Base-by-base conservation (phyloP, 1,140 invertebrate genomes). In the Adoxophyes honmai region DNA sequence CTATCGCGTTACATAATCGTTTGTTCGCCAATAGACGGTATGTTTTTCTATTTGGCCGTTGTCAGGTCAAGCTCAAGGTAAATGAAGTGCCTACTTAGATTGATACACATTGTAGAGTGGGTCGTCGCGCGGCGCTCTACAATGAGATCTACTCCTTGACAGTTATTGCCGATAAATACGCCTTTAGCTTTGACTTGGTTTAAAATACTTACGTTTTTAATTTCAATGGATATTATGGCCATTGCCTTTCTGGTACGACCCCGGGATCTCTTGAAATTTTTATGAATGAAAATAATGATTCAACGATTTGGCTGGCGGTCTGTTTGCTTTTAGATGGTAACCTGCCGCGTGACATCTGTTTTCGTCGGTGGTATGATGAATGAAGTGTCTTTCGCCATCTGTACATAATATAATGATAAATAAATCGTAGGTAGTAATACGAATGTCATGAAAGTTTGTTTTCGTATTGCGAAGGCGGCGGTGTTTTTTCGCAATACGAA, bases 201-300 rank as follows among this genome's bases (percentile, higher is more conserved):
- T n/a, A n/a, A 48, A 48, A 28, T 10, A 10, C 16, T 18, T 9
- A 28, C 18, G 21, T 11, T 6, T 6, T 10, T 13, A 28, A 21
- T 11, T 16, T 28, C 16, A 48, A 6, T 28, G 21, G 2, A 28
- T 21, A 11, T 48, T 28, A 18, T 18, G 15, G 15, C 15, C 14
- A 44, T n/a, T 18, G 15, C 42, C 10, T 21, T 10, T 21, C 18
- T n/a, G 39, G 15, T 8, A 16, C 15, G 15, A 21, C 38, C 15
- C 39, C 21, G 18, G 15, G 51, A 28, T 8, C 42, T 35, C 39
- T 58, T 33, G 44, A 57, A 63, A 60, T 21, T 38, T 48, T 48
- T 65, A 53, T 84, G 72, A 81, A 81, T 81, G 78, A 79, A 81
- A 77, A 64, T 60, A 60, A 71, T 81, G 78, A 81, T 39, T 81